These are phyloP conservation scores for Pegoplata infirma DNA, from an alignment of 2,888 invertebrate genomes.

Conservation along the genomic window DNA sequence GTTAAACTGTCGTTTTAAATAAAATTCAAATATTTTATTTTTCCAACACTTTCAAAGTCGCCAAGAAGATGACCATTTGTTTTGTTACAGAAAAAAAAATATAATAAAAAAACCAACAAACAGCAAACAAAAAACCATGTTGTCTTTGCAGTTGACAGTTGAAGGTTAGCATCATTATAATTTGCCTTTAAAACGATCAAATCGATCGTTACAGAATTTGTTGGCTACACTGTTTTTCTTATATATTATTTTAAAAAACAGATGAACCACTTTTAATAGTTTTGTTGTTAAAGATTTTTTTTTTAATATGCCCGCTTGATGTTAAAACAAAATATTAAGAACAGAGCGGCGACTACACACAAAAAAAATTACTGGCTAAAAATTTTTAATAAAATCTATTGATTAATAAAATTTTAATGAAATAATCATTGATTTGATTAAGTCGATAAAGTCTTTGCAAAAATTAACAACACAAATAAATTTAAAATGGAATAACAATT, in stretches of 20 bases:
- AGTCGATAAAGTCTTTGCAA: no score
- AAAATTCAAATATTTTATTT: conserved; percentile 47
- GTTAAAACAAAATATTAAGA: no score
- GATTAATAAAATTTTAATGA: no score
- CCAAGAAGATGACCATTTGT: conserved; percentile 50
- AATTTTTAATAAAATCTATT: no score
- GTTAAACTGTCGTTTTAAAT: conserved; percentile 25
- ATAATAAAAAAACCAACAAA: neutral
- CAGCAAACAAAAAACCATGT: conserved; percentile 30
- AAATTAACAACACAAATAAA: no score
- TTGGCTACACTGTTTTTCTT: conserved; percentile 34
- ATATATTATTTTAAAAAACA: no score
- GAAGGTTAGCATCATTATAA: conserved; percentile 59
- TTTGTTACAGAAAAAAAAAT: conserved; percentile 8
- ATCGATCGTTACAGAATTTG: conserved; percentile 52
- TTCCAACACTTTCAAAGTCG: conserved; percentile 46
- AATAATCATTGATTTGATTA: no score
- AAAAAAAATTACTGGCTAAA: no score
- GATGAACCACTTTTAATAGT: conserved; percentile 61
- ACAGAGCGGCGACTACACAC: no score
- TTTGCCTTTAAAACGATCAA: conserved; percentile 57
- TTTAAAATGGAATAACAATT: no score
- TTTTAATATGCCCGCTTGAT: conserved; percentile 21
- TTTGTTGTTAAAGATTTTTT: conserved; percentile 36
- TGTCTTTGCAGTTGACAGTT: conserved; percentile 53